Conservation (phyloP, 2,797 vertebrate genomes). For the Phoebastria nigripes region DNA sequence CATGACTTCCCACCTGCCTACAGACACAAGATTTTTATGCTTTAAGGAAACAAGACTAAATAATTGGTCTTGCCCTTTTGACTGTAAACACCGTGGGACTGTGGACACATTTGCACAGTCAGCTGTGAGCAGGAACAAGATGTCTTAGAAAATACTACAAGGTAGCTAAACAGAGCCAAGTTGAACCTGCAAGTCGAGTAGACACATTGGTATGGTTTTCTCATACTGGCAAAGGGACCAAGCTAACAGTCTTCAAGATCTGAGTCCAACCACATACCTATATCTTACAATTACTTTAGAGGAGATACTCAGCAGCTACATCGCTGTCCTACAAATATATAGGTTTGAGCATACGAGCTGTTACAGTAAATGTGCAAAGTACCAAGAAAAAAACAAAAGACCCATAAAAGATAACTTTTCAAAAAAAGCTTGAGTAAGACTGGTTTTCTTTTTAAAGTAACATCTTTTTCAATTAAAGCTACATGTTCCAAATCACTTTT, state of each 20-base stretch:
- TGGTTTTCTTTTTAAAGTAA: background rate
- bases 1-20: background rate
- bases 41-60: background rate
- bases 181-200: background rate
- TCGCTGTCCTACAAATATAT: background rate
- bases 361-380: background rate
- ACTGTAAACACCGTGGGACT: rapidly evolving
- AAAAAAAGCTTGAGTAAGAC: background rate
- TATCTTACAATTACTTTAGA: background rate
- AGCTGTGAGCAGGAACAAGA: background rate
- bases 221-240: background rate
- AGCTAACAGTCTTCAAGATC: background rate
- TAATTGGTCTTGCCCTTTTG: background rate
- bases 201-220: background rate
- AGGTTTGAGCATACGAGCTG: background rate
- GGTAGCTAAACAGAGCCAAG: background rate
- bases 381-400: background rate
- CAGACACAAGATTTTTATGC: background rate
- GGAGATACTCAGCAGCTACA: background rate
- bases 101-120: background rate
- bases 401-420: background rate
- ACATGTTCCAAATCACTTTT: background rate
- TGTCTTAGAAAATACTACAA: background rate
- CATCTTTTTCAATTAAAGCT: background rate
- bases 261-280: background rate